Base-by-base conservation (phyloP, 2,888 invertebrate species). In the Eupithecia tripunctaria region DNA sequence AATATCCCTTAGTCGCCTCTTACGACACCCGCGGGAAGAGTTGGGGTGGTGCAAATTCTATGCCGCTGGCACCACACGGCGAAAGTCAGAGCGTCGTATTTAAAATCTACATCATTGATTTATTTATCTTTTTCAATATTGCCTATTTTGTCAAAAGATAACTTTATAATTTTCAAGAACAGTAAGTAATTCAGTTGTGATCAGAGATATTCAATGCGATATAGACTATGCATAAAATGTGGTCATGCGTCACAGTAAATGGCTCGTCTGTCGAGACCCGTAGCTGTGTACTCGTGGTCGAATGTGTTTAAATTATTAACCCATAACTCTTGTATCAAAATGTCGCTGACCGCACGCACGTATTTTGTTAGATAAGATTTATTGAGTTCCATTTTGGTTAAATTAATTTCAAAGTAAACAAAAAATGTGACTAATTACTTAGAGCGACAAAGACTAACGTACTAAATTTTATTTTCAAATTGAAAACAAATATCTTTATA, bases 271-370 rank as follows among this genome's bases (percentile, higher is more conserved):
- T 1, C 8, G 18, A 60, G 18, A 18, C 60, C 59, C 2, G 27
- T 25, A 8, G 18, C 59, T 27, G 27, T 76, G 72, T 76, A 36
- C n/a, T n/a, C n/a, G n/a, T n/a, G 59, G 12, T 43, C 36, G 47
- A 60, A 62, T 68, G 15, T 41, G 56, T 47, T 25, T 64, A 72
- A 70, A 74, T 68, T 66, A 65, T 71, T 43, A 70, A 68, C 47
- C 64, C 8, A 73, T 73, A 73, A 71, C 14, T 71, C 65, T 73
- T 70, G 25, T 70, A 62, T 68, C 59, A 41, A 69, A 72, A 70
- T 71, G 74, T 73, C 74, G 59, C 66, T 73, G 74, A 70, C 71
- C 71, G 70, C 73, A 65, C 59, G 63, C 21, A 69, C 59, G 29
- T 60, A 59, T 32, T 63, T 63, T 64, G 38, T 59, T 43, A n/a